Conservation (phyloP, 2,888 invertebrate species). For the Brassicogethes aeneus region DNA sequence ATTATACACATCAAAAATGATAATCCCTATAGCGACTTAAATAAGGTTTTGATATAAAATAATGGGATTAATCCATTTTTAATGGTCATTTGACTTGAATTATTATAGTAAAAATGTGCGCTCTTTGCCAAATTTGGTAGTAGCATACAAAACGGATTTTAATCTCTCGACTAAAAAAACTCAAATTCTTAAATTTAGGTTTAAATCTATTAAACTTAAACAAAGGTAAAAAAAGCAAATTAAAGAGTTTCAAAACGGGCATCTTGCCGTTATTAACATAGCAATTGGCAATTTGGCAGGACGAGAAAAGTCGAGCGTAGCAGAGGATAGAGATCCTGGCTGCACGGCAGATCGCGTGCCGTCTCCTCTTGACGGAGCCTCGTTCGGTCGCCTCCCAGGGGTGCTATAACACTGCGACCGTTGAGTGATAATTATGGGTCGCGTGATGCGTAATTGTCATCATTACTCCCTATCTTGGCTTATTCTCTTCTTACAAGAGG, state of each 20-base stretch:
- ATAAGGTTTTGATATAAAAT: too few relatives aligned
- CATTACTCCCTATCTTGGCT: constrained; percentile 25
- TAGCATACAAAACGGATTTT: too few relatives aligned
- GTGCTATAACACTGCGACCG: constrained; percentile 30
- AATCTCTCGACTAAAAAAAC: too few relatives aligned
- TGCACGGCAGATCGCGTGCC: constrained; percentile 28
- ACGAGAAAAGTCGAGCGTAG: not conserved
- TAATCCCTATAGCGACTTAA: too few relatives aligned
- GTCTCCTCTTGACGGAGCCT: constrained; percentile 17
- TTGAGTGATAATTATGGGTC: constrained; percentile 40
- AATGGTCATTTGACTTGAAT: too few relatives aligned
- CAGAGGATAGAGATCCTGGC: constrained; percentile 11
- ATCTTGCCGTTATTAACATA: constrained; percentile 5
- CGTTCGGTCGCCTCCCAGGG: constrained; percentile 21
- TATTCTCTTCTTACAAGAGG: too few relatives aligned
- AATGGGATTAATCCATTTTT: too few relatives aligned
- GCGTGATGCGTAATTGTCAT: constrained; percentile 39
- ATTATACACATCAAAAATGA: too few relatives aligned
- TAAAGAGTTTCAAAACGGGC: not conserved
- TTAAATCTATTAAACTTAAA: too few relatives aligned
- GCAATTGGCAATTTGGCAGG: constrained; percentile 20
- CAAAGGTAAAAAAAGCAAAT: not conserved
- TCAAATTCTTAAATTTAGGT: too few relatives aligned
- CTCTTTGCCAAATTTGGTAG: too few relatives aligned
- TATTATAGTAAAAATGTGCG: too few relatives aligned